These are phyloP conservation scores for Archips crataeganus DNA, from an alignment of 2,888 invertebrate genomes.

Conservation along the genomic window DNA sequence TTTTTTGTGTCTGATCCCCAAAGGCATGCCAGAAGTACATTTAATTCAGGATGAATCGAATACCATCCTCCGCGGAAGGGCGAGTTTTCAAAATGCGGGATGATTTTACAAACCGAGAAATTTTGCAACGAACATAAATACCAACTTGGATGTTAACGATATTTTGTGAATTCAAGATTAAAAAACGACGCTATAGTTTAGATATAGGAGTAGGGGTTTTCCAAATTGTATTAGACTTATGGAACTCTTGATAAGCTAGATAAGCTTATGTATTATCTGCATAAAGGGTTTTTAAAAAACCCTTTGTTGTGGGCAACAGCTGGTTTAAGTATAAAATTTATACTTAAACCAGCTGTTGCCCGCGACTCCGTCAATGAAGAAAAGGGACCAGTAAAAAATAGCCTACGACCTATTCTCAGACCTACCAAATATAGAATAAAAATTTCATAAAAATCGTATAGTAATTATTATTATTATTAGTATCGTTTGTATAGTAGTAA, in stretches of 20 bases:
- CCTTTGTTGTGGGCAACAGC: too few species aligned
- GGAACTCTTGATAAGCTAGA: background rate
- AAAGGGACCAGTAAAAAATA: too few species aligned
- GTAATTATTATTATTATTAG: too few species aligned
- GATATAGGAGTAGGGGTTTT: background rate
- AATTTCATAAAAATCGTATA: too few species aligned
- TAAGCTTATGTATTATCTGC: background rate
- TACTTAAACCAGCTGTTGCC: too few species aligned
- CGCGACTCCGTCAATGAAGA: too few species aligned
- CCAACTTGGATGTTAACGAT: background rate
- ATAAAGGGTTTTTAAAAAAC: too few species aligned
- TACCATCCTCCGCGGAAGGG: background rate
- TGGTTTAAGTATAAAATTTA: too few species aligned
- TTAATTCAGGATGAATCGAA: background rate
- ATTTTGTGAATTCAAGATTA: background rate
- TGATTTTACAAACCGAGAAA: background rate
- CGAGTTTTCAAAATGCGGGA: background rate
- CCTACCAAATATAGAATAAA: too few species aligned
- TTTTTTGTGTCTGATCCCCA: background rate
- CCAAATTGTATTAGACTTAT: background rate
- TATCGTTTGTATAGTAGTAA: too few species aligned
- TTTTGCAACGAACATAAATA: too few species aligned
- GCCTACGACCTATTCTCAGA: too few species aligned
- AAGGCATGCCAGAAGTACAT: background rate
- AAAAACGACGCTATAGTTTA: background rate